phyloP scores from a whole-genome alignment of 2,888 invertebrate species.

The Pristionchus entomophagus region DNA sequence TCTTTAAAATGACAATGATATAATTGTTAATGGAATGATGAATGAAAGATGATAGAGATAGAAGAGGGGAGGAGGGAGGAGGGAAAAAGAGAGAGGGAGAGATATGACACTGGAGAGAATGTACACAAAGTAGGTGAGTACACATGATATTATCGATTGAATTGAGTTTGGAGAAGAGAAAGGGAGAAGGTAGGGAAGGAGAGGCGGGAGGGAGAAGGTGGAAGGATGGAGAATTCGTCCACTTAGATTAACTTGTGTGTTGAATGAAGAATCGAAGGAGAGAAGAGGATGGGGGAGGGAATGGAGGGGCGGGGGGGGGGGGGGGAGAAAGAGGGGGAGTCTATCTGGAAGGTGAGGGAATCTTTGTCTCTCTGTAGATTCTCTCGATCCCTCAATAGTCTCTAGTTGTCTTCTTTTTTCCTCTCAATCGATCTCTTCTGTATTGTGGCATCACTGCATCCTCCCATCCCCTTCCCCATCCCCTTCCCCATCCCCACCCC shows the following conservation, averaged over 20 bases:
- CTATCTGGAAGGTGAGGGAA: neutral
- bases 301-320: constrained; percentile 3
- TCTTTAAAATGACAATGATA: too few species aligned
- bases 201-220: too few species aligned
- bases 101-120: neutral
- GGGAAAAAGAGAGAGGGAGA: neutral
- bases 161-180: neutral
- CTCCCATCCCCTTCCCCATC: neutral
- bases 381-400: neutral
- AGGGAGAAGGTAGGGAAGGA: too few species aligned
- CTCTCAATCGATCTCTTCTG: neutral
- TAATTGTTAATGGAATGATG: too few species aligned
- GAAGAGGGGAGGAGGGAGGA: neutral
- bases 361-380: neutral
- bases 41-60: neutral
- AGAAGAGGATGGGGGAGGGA: neutral
- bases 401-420: neutral
- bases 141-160: neutral
- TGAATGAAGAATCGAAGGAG: neutral
- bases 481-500: neutral
- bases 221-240: neutral
- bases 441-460: neutral
- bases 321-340: neutral
- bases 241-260: neutral
- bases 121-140: neutral